A percentile compares a stretch with the other conserved stretches of the same genome.
These are phyloP conservation scores for Coptotermes formosanus DNA, from an alignment of 1,140 invertebrate genomes.

Conservation along the genomic window DNA sequence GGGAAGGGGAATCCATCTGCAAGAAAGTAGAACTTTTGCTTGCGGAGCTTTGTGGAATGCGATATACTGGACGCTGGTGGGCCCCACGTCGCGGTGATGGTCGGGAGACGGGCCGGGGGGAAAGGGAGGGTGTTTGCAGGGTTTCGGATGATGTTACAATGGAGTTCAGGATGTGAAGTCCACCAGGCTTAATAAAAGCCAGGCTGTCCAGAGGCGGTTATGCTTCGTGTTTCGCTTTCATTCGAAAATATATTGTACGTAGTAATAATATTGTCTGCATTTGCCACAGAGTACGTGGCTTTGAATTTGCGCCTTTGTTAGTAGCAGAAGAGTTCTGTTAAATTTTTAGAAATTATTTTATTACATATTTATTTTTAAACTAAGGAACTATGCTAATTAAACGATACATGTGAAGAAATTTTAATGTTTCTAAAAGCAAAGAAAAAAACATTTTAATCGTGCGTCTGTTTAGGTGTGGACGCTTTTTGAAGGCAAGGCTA, in stretches of 20 bases:
- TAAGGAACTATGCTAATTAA: too few species aligned
- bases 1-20: background rate
- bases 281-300: too few species aligned
- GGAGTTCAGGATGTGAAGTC: background rate
- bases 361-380: too few species aligned
- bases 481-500: too few species aligned
- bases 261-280: too few species aligned
- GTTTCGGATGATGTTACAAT: background rate
- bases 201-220: background rate
- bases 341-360: too few species aligned
- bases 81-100: background rate
- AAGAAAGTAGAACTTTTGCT: background rate
- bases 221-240: background rate
- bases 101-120: background rate
- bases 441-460: too few species aligned
- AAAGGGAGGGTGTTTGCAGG: background rate
- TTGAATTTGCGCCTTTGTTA: too few species aligned
- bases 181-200: background rate
- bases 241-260: background rate
- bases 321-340: too few species aligned
- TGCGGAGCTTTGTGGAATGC: background rate
- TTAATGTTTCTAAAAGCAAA: too few species aligned
- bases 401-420: too few species aligned
- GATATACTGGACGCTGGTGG: background rate
- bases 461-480: too few species aligned